Evolutionary conservation across 2,797 vertebrate species (phyloP).

Genomic region (Erethizon dorsatum): DNA sequence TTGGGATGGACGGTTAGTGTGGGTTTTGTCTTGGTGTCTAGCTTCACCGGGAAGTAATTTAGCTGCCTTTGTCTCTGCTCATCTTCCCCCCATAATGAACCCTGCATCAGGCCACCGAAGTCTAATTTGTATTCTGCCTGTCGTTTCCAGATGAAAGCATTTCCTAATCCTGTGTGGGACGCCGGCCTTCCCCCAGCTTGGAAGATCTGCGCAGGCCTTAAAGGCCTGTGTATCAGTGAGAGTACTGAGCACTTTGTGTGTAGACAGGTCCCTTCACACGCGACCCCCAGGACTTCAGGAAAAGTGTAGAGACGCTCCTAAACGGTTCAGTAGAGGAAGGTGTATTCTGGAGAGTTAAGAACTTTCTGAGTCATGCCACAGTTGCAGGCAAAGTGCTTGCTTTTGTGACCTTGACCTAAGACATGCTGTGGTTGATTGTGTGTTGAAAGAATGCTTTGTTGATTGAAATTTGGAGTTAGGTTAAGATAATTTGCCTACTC

Average conservation of each 20-base stretch:
- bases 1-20: neutral
- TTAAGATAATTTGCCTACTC: slow-evolving; percentile 61
- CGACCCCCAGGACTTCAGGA: neutral
- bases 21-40: neutral
- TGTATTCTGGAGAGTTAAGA: neutral
- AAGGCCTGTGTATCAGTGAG: neutral
- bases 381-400: neutral
- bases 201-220: neutral
- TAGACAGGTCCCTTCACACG: neutral
- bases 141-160: slow-evolving; percentile 6
- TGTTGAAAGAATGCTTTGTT: slow-evolving; percentile 6
- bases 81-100: neutral
- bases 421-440: neutral
- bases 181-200: neutral
- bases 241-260: neutral
- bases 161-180: neutral
- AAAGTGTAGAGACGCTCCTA: neutral
- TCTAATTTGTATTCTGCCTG: neutral
- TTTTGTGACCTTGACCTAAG: slow-evolving; percentile 49
- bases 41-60: neutral
- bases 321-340: neutral
- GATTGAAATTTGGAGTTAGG: neutral
- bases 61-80: neutral
- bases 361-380: neutral
- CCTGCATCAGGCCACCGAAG: neutral